Conservation (phyloP, 2,113 vertebrate species). For the Plecotus auritus region DNA sequence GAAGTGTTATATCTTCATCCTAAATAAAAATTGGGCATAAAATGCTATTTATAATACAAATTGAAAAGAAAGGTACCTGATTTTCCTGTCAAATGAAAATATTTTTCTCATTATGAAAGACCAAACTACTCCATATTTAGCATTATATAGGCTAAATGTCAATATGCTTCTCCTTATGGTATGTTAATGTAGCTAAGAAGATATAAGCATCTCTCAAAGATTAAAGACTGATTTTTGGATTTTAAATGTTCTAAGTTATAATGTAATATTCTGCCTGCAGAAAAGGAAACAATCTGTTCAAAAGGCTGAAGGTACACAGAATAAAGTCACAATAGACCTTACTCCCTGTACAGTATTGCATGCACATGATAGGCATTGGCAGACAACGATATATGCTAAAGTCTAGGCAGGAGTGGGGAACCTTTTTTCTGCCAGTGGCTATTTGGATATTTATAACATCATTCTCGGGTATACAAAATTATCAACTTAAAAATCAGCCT, state of each 20-base stretch:
- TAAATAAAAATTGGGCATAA: conserved; percentile 67
- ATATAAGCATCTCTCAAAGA: neutral
- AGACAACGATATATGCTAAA: neutral
- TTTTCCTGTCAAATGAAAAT: neutral
- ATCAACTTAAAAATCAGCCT: too few relatives aligned
- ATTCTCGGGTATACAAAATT: too few relatives aligned
- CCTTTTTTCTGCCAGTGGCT: too few relatives aligned
- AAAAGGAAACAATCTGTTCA: neutral
- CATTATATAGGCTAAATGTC: neutral
- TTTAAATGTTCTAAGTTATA: neutral
- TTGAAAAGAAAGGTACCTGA: neutral
- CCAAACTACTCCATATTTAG: neutral
- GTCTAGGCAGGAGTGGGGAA: neutral
- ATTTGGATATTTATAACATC: too few relatives aligned
- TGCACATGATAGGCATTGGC: neutral
- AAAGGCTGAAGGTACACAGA: neutral
- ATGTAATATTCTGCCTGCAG: neutral
- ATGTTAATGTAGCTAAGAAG: neutral
- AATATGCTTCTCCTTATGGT: neutral
- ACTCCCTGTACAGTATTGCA: neutral
- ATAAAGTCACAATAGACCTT: neutral
- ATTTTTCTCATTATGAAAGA: neutral
- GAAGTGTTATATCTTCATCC: conserved; percentile 98
- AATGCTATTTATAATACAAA: neutral
- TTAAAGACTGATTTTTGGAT: neutral